phyloP scores from a whole-genome alignment of 1,140 invertebrate species.

The Drosophila rhopaloa region DNA sequence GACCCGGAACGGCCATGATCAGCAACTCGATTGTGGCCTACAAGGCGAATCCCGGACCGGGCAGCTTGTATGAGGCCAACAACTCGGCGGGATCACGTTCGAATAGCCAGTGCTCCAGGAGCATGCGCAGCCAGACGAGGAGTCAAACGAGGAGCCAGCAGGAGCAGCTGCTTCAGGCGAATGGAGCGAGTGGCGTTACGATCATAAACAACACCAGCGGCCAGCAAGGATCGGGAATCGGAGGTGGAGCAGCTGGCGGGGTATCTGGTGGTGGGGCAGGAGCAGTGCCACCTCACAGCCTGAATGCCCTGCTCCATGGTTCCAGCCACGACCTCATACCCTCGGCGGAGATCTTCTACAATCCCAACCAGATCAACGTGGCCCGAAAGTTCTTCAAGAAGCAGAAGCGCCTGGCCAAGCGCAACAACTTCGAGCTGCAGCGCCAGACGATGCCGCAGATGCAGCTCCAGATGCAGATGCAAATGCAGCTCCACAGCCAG shows the following conservation, averaged over 20 bases:
- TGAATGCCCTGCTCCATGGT: conserved; percentile 81
- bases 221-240: conserved; percentile 58
- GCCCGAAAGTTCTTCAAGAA: conserved; percentile 96
- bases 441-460: conserved; percentile 86
- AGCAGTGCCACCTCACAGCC: conserved; percentile 87
- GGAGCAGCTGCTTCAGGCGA: conserved; percentile 53
- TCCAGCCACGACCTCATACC: conserved; percentile 70
- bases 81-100: conserved; percentile 86
- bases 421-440: conserved; percentile 89
- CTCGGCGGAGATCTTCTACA: conserved; percentile 93
- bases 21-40: conserved; percentile 74
- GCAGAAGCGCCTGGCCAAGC: conserved; percentile 90
- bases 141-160: conserved; percentile 64
- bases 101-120: conserved; percentile 86
- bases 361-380: conserved; percentile 96
- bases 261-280: background rate
- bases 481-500: conserved; percentile 78
- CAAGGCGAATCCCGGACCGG: conserved; percentile 58
- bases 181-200: conserved; percentile 34
- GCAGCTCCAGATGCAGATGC: conserved; percentile 71
- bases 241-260: background rate
- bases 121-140: conserved; percentile 72
- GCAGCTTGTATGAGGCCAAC: conserved; percentile 80
- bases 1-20: conserved; percentile 54
- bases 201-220: conserved; percentile 71